Evolutionary conservation across 2,888 invertebrate genomes (phyloP).

Genomic region (Ichneumon xanthorius): DNA sequence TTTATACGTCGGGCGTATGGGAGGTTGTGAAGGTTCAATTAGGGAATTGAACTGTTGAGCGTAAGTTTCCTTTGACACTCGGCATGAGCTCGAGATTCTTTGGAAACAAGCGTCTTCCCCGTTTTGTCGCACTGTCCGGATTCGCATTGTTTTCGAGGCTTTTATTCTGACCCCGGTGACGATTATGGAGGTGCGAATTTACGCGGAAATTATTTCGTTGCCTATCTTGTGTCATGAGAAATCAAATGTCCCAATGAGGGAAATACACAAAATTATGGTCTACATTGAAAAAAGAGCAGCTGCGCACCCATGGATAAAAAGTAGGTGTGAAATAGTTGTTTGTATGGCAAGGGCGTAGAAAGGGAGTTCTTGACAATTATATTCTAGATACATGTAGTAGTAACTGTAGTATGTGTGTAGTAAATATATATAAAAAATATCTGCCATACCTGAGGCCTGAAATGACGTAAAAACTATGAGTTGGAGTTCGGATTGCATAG

Average conservation of each 20-base stretch:
- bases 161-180: constrained; percentile 71
- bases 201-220: neutral
- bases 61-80: constrained; percentile 70
- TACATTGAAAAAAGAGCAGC: too few species aligned
- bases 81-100: neutral
- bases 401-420: too few species aligned
- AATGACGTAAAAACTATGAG: too few species aligned
- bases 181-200: constrained; percentile 66
- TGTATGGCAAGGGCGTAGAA: too few species aligned
- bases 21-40: constrained; percentile 73
- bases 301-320: too few species aligned
- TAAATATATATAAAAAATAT: too few species aligned
- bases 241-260: neutral
- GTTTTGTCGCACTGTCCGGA: constrained; percentile 47
- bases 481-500: too few species aligned
- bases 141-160: constrained; percentile 71
- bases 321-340: too few species aligned
- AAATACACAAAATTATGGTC: neutral
- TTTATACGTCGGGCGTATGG: neutral
- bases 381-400: too few species aligned
- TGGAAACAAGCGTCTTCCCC: constrained; percentile 17
- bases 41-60: constrained; percentile 74
- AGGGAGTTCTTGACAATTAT: too few species aligned
- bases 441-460: too few species aligned
- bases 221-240: neutral